phyloP scores from a whole-genome alignment of 1,140 invertebrate genomes.

The Euwallacea similis region DNA sequence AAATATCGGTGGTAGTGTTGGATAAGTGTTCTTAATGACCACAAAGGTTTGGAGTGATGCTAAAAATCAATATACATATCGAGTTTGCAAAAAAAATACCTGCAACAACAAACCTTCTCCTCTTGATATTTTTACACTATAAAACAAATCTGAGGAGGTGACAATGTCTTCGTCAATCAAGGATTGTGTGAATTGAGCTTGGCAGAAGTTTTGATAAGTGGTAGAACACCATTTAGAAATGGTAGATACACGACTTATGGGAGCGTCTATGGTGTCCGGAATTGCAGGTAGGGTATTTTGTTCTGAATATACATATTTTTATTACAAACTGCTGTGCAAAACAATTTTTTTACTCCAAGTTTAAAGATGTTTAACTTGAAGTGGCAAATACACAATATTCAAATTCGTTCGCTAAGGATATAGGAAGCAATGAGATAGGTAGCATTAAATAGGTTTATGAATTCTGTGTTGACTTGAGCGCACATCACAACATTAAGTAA shows the following conservation, averaged over 20 bases:
- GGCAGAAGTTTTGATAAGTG: slow-evolving; percentile 66
- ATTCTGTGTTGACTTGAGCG: no score
- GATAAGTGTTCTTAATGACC: slow-evolving; percentile 80
- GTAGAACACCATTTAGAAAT: slow-evolving; percentile 70
- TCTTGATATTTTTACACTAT: slow-evolving; percentile 69
- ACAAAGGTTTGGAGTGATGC: slow-evolving; percentile 77
- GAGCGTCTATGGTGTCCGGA: slow-evolving; percentile 51
- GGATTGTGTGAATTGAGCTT: slow-evolving; percentile 57
- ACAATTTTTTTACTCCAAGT: background rate
- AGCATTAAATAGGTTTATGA: no score
- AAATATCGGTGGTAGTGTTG: slow-evolving; percentile 75
- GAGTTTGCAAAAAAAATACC: background rate
- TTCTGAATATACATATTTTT: slow-evolving; percentile 40
- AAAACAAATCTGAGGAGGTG: slow-evolving; percentile 66
- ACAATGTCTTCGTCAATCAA: slow-evolving; percentile 62
- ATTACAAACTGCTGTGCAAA: background rate
- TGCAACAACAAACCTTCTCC: slow-evolving; percentile 59
- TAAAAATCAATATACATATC: slow-evolving; percentile 33
- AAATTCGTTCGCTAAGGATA: no score
- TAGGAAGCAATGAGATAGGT: no score
- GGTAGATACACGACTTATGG: slow-evolving; percentile 59
- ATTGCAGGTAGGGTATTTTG: slow-evolving; percentile 46
- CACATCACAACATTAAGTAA: no score
- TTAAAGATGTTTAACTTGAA: no score
- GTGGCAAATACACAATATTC: no score